Conservation (phyloP, 1,140 invertebrate genomes). For the Ips typographus region DNA sequence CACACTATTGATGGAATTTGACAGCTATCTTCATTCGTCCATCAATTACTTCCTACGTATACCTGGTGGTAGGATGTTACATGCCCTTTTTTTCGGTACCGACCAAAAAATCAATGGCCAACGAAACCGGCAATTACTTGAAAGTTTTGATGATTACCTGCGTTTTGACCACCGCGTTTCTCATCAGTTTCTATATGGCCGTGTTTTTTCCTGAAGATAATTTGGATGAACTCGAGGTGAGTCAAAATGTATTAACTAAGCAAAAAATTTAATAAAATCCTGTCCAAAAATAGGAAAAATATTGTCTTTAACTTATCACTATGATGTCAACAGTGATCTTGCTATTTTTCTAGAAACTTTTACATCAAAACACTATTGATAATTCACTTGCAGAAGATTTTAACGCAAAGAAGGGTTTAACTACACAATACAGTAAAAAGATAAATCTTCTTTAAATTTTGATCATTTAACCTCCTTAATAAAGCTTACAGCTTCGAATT, state of each 20-base stretch:
- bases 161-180: conserved; percentile 7
- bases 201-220: conserved; percentile 1
- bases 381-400: too few relatives aligned
- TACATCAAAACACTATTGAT: too few relatives aligned
- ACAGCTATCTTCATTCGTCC: conserved; percentile 25
- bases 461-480: too few relatives aligned
- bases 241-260: neutral
- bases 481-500: too few relatives aligned
- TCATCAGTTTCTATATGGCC: conserved; percentile 19
- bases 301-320: too few relatives aligned
- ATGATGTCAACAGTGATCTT: too few relatives aligned
- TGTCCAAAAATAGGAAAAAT: too few relatives aligned
- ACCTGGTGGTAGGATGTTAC: conserved; percentile 22
- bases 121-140: conserved; percentile 17
- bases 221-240: conserved; percentile 11
- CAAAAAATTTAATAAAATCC: too few relatives aligned
- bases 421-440: too few relatives aligned
- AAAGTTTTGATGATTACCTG: conserved; percentile 17
- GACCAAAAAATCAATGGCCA: conserved; percentile 1
- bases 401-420: too few relatives aligned
- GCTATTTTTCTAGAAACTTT: too few relatives aligned
- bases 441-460: too few relatives aligned
- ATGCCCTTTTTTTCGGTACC: conserved; percentile 30
- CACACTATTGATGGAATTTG: neutral
- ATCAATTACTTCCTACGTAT: conserved; percentile 16